Conservation (phyloP, 2,113 vertebrate species). For the Ameiurus melas region DNA sequence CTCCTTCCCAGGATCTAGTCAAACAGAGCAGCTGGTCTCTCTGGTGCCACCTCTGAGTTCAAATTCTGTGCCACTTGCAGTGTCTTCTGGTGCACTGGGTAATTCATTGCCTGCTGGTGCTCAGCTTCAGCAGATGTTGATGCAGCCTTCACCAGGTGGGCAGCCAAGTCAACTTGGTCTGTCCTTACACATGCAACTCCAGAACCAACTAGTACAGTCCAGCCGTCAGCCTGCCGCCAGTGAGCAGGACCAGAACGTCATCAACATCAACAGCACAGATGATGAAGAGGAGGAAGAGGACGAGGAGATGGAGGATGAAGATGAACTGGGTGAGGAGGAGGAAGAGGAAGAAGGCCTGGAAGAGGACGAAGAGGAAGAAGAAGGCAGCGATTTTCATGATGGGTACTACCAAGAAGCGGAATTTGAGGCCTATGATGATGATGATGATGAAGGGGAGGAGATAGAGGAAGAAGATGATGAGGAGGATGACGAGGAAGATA, state of each 20-base stretch:
- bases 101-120: slow-evolving; percentile 64
- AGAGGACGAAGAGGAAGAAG: slow-evolving; percentile 76
- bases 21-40: slow-evolving; percentile 64
- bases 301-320: slow-evolving; percentile 73
- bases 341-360: slow-evolving; percentile 75
- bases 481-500: slow-evolving; percentile 60
- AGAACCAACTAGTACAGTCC: slow-evolving; percentile 67
- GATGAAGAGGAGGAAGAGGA: slow-evolving; percentile 84
- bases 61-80: slow-evolving; percentile 48
- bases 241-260: slow-evolving; percentile 80
- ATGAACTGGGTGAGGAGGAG: slow-evolving; percentile 78
- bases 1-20: slow-evolving; percentile 64
- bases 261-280: slow-evolving; percentile 88
- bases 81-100: slow-evolving; percentile 55
- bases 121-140: slow-evolving; percentile 78
- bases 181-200: slow-evolving; percentile 70
- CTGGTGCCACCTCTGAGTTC: slow-evolving; percentile 67
- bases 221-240: slow-evolving; percentile 49
- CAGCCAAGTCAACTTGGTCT: slow-evolving; percentile 57
- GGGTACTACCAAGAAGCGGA: slow-evolving; percentile 66
- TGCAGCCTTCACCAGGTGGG: slow-evolving; percentile 62
- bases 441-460: slow-evolving; percentile 61
- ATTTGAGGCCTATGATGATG: slow-evolving; percentile 63
- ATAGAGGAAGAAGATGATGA: slow-evolving; percentile 64
- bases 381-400: slow-evolving; percentile 73